These are phyloP conservation scores for Notamacropus eugenii DNA, from an alignment of 2,797 vertebrate genomes.

Conservation along the genomic window DNA sequence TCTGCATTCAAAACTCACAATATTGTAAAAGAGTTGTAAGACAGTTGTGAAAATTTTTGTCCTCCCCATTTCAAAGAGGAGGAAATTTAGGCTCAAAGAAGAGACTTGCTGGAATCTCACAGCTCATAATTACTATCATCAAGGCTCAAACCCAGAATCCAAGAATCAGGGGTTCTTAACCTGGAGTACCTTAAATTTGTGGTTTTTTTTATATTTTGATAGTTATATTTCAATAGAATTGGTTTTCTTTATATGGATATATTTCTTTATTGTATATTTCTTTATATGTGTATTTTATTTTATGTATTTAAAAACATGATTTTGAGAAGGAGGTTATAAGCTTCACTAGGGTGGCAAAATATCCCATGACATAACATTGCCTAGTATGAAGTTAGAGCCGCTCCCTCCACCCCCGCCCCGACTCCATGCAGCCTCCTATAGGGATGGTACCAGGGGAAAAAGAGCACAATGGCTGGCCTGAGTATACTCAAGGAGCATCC, in stretches of 20 bases:
- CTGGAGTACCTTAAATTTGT: background rate
- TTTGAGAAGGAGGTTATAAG: background rate
- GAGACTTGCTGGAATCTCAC: background rate
- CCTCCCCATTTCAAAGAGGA: conserved; percentile 30
- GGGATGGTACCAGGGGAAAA: background rate
- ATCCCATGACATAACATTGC: background rate
- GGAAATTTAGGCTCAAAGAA: conserved; percentile 18
- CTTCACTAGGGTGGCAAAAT: background rate
- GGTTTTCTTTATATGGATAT: background rate
- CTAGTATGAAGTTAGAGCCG: background rate
- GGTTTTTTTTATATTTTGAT: background rate
- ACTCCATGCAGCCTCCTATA: background rate
- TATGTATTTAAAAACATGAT: background rate
- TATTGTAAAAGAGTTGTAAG: background rate
- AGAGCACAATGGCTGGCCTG: background rate
- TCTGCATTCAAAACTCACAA: conserved; percentile 28
- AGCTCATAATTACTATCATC: background rate
- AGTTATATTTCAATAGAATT: background rate
- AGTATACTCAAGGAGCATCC: background rate
- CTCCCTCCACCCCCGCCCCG: background rate
- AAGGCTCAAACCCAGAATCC: background rate
- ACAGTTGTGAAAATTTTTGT: background rate
- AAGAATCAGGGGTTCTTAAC: background rate
- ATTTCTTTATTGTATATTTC: background rate
- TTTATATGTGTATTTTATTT: background rate